Evolutionary conservation across 1,140 invertebrate genomes (phyloP).

Genomic region (Pinna nobilis): DNA sequence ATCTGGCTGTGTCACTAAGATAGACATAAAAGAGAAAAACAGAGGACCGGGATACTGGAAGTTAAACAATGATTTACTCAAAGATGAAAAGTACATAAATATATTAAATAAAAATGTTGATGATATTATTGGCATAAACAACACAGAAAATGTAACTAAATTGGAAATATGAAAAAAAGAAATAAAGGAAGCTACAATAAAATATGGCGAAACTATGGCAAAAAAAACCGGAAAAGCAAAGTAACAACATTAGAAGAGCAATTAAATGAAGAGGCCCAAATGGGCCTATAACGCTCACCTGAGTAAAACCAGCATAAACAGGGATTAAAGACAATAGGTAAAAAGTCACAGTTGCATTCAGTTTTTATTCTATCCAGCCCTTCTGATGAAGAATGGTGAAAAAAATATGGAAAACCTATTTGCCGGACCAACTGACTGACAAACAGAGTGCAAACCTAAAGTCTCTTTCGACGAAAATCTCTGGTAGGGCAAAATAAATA

Average conservation of each 20-base stretch:
- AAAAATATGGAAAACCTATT: too few relatives aligned
- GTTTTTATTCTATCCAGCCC: too few relatives aligned
- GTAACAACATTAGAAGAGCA: not conserved
- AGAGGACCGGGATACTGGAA: conserved; percentile 7
- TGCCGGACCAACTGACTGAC: too few relatives aligned
- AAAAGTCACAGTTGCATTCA: too few relatives aligned
- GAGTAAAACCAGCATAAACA: too few relatives aligned
- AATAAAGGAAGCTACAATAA: not conserved
- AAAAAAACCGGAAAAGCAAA: conserved; percentile 1
- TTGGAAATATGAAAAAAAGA: not conserved
- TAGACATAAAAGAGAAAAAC: not conserved
- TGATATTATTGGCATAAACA: not conserved
- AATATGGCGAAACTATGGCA: not conserved
- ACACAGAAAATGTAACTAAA: not conserved
- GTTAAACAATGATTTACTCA: not conserved
- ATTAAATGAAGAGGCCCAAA: too few relatives aligned
- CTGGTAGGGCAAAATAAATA: too few relatives aligned
- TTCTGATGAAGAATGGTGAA: too few relatives aligned
- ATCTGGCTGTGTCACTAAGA: not conserved
- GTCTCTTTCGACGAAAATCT: too few relatives aligned
- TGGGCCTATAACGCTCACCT: too few relatives aligned
- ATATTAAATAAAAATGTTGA: not conserved
- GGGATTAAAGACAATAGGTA: too few relatives aligned
- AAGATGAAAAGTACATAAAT: not conserved
- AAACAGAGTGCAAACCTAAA: too few relatives aligned